These are phyloP conservation scores for Rhabdophis nuchalis DNA, from an alignment of 2,797 vertebrate genomes.

Conservation along the genomic window DNA sequence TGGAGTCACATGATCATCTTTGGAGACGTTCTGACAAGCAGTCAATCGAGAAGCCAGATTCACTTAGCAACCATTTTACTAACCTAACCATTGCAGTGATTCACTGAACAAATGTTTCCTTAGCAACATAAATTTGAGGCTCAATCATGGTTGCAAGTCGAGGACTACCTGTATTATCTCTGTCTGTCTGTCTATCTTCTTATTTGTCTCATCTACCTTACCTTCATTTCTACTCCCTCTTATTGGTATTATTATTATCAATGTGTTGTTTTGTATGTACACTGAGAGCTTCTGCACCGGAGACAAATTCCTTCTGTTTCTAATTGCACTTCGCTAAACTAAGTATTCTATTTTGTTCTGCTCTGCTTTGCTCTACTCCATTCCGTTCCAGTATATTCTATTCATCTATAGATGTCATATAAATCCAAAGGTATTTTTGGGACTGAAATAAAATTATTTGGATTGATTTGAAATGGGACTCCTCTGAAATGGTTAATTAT, in stretches of 20 bases:
- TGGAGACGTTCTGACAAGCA: not conserved
- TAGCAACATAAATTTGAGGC: not conserved
- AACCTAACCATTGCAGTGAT: no score
- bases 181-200: not conserved
- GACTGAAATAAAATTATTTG: constrained; percentile 30
- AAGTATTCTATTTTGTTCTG: not conserved
- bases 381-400: not conserved
- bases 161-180: not conserved
- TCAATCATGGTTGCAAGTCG: not conserved
- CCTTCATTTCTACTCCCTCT: not conserved
- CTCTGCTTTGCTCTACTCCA: no score
- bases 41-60: not conserved
- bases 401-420: constrained; percentile 11
- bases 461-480: constrained; percentile 28
- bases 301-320: not conserved
- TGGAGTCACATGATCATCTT: not conserved
- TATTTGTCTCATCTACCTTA: not conserved
- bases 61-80: not conserved
- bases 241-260: not conserved
- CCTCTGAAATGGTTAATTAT: constrained; percentile 40
- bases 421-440: constrained; percentile 17
- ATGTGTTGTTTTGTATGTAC: not conserved
- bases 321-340: not conserved
- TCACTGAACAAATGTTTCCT: not conserved
- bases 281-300: not conserved